These are phyloP conservation scores for Crossaster papposus DNA, from an alignment of 53 echinoderm and acorn worm genomes.

Conservation along the genomic window DNA sequence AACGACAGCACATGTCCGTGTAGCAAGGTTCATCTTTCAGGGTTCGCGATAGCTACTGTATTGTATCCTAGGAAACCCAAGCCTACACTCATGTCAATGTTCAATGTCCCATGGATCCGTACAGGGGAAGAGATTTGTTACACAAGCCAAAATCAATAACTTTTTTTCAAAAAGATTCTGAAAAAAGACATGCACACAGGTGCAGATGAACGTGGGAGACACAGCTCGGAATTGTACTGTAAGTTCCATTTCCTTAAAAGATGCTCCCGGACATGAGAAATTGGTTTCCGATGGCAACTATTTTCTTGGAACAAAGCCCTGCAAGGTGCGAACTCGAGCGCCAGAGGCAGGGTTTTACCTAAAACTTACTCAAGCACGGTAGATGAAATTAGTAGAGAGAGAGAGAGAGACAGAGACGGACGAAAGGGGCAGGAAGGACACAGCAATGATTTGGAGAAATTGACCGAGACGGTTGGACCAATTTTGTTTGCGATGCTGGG, in stretches of 20 bases:
- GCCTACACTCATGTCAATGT: not conserved
- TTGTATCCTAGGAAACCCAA: not conserved
- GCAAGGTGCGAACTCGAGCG: not conserved
- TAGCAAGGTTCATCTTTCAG: not conserved
- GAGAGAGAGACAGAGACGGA: too few species aligned
- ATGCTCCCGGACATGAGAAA: conserved; percentile 12
- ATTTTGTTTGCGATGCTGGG: not conserved
- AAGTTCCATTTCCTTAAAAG: conserved; percentile 2
- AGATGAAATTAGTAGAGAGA: not conserved
- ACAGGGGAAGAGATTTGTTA: not conserved
- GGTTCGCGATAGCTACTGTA: not conserved
- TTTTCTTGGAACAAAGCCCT: not conserved
- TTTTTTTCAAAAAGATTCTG: not conserved
- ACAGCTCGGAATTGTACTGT: not conserved
- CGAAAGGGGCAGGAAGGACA: not conserved
- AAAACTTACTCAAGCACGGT: conserved; percentile 2
- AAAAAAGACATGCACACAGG: not conserved
- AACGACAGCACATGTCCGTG: not conserved
- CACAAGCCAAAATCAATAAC: not conserved
- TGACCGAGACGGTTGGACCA: not conserved
- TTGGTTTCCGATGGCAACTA: conserved; percentile 18
- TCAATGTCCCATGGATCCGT: not conserved
- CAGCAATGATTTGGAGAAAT: conserved; percentile 12
- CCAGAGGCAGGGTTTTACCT: not conserved
- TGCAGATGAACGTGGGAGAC: not conserved